Evolutionary conservation across 92 coral and sea anemone genomes (phyloP).

Genomic region (Metridium senile): DNA sequence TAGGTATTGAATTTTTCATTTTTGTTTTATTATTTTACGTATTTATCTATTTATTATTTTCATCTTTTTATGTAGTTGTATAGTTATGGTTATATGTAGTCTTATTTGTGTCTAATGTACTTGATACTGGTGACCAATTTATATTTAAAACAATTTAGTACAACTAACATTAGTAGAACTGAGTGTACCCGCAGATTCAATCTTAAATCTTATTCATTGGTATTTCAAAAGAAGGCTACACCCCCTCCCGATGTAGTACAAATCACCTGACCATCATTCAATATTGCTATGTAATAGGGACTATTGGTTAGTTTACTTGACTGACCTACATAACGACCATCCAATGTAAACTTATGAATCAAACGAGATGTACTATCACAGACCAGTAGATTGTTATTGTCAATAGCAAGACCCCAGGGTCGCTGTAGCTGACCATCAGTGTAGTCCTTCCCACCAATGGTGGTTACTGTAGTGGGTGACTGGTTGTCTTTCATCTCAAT

Average conservation of each 20-base stretch:
- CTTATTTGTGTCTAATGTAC: too few relatives aligned
- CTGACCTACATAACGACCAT: slow-evolving; percentile 15
- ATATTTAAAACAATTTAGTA: too few relatives aligned
- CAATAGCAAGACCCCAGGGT: slow-evolving; percentile 8
- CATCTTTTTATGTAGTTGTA: too few relatives aligned
- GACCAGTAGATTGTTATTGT: slow-evolving; percentile 7
- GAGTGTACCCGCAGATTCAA: too few relatives aligned
- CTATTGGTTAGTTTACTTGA: not conserved
- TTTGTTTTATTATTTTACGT: too few relatives aligned
- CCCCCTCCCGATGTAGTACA: not conserved
- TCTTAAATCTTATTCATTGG: too few relatives aligned
- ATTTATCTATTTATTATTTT: too few relatives aligned
- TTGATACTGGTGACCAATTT: too few relatives aligned
- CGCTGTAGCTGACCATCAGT: slow-evolving; percentile 6
- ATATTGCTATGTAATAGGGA: slow-evolving; percentile 6
- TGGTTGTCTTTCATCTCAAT: slow-evolving; percentile 1
- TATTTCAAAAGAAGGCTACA: not conserved
- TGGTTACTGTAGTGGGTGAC: slow-evolving; percentile 3
- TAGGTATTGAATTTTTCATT: too few relatives aligned
- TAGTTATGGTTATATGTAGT: too few relatives aligned
- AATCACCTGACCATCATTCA: slow-evolving; percentile 5
- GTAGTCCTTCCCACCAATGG: slow-evolving; percentile 5
- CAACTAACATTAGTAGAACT: too few relatives aligned
- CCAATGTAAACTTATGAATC: slow-evolving; percentile 1
- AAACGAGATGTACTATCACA: slow-evolving; percentile 1